A percentile compares a stretch with the other conserved stretches of the same genome.
phyloP scores from a whole-genome alignment of 2,113 vertebrate species.

The Donacobius atricapilla region DNA sequence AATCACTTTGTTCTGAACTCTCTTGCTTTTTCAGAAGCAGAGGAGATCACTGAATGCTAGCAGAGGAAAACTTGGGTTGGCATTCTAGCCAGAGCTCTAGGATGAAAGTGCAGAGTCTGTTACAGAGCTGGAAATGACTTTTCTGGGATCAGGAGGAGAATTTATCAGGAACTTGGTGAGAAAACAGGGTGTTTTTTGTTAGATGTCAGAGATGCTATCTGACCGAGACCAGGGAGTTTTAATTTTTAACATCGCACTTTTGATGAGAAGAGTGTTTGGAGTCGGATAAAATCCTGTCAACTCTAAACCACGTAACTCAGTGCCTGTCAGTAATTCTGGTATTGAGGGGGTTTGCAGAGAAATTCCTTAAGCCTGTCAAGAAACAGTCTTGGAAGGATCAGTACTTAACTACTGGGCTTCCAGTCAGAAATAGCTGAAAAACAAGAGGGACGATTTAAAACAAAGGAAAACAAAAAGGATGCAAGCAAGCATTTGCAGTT shows the following conservation, averaged over 20 bases:
- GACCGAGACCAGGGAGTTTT: neutral
- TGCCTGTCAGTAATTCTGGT: neutral
- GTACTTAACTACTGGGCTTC: neutral
- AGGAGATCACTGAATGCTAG: neutral
- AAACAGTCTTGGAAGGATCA: neutral
- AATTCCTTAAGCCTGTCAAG: neutral
- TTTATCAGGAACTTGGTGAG: neutral
- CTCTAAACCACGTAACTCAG: fast-evolving
- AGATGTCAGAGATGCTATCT: neutral
- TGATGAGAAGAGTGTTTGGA: neutral
- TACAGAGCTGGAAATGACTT: neutral
- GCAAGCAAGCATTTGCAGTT: neutral
- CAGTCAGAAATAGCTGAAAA: neutral
- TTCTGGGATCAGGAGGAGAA: neutral
- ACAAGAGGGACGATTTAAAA: neutral
- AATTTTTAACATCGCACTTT: neutral
- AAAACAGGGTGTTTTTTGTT: neutral
- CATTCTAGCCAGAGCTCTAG: neutral
- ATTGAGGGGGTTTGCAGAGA: neutral
- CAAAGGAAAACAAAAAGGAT: neutral
- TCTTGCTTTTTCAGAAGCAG: neutral
- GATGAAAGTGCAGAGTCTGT: neutral
- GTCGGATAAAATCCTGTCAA: neutral
- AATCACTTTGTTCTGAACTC: neutral
- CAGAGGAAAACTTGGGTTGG: neutral